Percentiles rank a stretch among this genome's conserved stretches.
Evolutionary conservation across 2,797 vertebrate genomes (phyloP).

Genomic region (Ispidina lecontei): DNA sequence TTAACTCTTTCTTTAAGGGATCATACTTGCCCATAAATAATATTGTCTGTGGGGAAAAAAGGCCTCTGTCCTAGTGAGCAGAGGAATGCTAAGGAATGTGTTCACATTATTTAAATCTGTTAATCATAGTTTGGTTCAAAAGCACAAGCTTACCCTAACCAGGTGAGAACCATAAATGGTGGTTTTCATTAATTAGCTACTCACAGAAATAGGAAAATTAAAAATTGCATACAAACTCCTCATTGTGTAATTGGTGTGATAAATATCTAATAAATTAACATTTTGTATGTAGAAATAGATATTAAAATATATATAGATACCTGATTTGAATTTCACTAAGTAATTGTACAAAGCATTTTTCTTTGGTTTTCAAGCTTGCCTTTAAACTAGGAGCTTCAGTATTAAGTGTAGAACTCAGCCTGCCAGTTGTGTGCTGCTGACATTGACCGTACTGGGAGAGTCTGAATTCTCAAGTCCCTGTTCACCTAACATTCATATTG

Average conservation of each 20-base stretch:
- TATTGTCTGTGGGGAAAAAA: background rate
- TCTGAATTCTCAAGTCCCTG: constrained; percentile 20
- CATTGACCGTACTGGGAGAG: background rate
- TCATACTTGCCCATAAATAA: background rate
- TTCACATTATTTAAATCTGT: background rate
- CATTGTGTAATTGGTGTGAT: background rate
- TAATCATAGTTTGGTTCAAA: background rate
- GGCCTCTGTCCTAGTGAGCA: background rate
- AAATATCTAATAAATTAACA: background rate
- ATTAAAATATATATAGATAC: background rate
- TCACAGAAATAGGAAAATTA: background rate
- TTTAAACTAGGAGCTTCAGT: background rate
- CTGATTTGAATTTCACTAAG: background rate
- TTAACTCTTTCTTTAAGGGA: background rate
- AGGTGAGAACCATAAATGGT: background rate
- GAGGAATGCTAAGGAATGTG: background rate
- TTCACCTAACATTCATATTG: constrained; percentile 6
- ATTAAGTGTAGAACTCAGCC: background rate
- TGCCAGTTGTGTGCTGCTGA: background rate
- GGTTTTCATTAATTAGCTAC: background rate
- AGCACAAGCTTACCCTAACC: rapidly evolving
- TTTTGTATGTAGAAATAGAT: background rate
- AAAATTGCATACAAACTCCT: rapidly evolving
- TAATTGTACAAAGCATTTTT: background rate
- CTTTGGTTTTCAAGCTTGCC: background rate